These are phyloP conservation scores for Phalacrocorax aristotelis DNA, from an alignment of 2,113 vertebrate species.

Conservation along the genomic window DNA sequence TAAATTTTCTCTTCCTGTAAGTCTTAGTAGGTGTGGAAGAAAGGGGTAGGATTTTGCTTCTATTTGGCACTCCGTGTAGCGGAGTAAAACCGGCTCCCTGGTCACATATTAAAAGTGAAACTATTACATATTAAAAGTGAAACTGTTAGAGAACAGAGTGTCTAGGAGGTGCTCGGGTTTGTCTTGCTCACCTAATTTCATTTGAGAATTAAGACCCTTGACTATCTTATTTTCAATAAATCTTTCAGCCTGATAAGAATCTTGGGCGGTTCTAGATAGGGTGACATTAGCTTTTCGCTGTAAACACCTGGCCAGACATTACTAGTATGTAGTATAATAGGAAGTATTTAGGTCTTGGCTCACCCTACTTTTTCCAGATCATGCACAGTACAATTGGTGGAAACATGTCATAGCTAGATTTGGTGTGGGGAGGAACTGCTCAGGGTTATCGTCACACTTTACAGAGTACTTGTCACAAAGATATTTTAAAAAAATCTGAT, in stretches of 20 bases:
- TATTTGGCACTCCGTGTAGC: not conserved
- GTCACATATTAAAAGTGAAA: not conserved
- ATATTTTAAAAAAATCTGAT: not conserved
- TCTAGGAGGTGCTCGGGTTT: not conserved
- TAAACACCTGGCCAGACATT: not conserved
- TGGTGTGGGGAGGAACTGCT: not conserved
- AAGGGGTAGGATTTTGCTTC: not conserved
- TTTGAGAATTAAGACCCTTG: not conserved
- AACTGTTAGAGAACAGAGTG: not conserved
- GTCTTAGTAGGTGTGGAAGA: not conserved
- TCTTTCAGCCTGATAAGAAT: not conserved
- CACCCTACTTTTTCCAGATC: not conserved
- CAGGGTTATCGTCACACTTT: not conserved
- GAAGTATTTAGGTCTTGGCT: not conserved
- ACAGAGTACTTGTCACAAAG: not conserved
- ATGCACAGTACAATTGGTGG: not conserved
- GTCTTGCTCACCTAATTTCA: not conserved
- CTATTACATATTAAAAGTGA: not conserved
- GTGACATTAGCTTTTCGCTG: not conserved
- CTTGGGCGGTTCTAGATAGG: not conserved
- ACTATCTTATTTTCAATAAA: not conserved
- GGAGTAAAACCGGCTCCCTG: not conserved
- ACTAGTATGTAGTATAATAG: not conserved
- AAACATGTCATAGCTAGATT: not conserved
- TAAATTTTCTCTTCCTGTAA: not conserved